phyloP scores from a whole-genome alignment of 1,140 invertebrate species.

The Sycophaga agraensis region DNA sequence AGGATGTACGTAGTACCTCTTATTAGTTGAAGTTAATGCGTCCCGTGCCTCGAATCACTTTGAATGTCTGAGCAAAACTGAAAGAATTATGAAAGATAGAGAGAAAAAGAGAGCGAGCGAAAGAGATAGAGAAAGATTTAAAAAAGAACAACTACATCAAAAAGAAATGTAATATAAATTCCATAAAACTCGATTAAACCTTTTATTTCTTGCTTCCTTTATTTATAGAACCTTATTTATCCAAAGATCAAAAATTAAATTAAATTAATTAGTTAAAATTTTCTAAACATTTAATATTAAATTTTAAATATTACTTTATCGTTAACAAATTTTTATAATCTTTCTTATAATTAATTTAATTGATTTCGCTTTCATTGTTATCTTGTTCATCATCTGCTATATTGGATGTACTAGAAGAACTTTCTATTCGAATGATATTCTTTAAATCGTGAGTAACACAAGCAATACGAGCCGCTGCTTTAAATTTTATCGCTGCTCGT shows the following conservation, averaged over 20 bases:
- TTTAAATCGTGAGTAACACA: slow-evolving; percentile 49
- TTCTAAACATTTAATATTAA: neutral
- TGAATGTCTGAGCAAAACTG: slow-evolving; percentile 23
- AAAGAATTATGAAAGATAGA: slow-evolving; percentile 24
- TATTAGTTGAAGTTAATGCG: slow-evolving; percentile 28
- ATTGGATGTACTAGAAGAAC: slow-evolving; percentile 30
- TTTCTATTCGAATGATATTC: slow-evolving; percentile 36
- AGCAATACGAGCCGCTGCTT: slow-evolving; percentile 65
- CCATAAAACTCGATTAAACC: slow-evolving; percentile 40
- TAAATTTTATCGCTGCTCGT: slow-evolving; percentile 66
- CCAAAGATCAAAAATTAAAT: neutral
- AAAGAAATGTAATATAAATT: slow-evolving; percentile 59
- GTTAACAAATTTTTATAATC: too few relatives aligned
- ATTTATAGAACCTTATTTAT: slow-evolving; percentile 22
- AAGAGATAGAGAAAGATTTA: slow-evolving; percentile 31
- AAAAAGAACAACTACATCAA: slow-evolving; percentile 40
- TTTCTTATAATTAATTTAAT: neutral
- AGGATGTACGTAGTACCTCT: slow-evolving; percentile 26
- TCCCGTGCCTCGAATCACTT: slow-evolving; percentile 24
- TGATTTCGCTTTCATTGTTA: slow-evolving; percentile 18
- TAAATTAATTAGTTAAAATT: slow-evolving; percentile 1
- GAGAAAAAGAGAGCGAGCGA: neutral
- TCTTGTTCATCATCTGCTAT: slow-evolving; percentile 29
- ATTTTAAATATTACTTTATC: neutral
- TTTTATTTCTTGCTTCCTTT: slow-evolving; percentile 29